A percentile compares a stretch with the other conserved stretches of the same genome.
Evolutionary conservation across 2,888 invertebrate species (phyloP).

Genomic region (Hedya salicella): DNA sequence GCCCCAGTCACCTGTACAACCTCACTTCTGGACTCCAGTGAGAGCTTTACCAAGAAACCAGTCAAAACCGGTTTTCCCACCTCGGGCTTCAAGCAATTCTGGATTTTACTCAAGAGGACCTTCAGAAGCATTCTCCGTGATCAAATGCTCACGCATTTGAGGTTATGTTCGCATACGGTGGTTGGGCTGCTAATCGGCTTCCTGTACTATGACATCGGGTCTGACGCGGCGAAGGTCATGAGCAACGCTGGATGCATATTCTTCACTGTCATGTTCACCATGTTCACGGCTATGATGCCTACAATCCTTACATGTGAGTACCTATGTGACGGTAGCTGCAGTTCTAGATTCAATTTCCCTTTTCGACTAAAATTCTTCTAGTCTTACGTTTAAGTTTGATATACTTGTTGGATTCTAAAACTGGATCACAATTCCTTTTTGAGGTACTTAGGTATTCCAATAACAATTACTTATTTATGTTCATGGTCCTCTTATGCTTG

Average conservation of each 20-base stretch:
- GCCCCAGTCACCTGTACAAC: slow-evolving; percentile 88
- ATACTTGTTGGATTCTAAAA: too few species aligned
- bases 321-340: background rate
- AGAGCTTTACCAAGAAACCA: slow-evolving; percentile 88
- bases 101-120: slow-evolving; percentile 94
- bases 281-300: slow-evolving; percentile 99
- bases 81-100: slow-evolving; percentile 93
- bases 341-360: too few species aligned
- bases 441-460: too few species aligned
- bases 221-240: slow-evolving; percentile 96
- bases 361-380: too few species aligned
- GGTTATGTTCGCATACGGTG: slow-evolving; percentile 93
- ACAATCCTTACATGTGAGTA: slow-evolving; percentile 98
- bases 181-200: slow-evolving; percentile 97
- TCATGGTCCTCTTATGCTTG: too few species aligned
- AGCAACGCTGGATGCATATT: slow-evolving; percentile 98
- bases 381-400: too few species aligned
- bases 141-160: slow-evolving; percentile 94
- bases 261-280: slow-evolving; percentile 97
- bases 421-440: too few species aligned
- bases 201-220: slow-evolving; percentile 96
- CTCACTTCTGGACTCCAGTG: slow-evolving; percentile 89
- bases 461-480: too few species aligned
- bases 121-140: slow-evolving; percentile 93
- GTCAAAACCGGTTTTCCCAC: slow-evolving; percentile 91